Percentiles rank a stretch among this genome's conserved stretches.
These are phyloP conservation scores for Alloplasta piceator DNA, from an alignment of 2,888 invertebrate species.

Conservation along the genomic window DNA sequence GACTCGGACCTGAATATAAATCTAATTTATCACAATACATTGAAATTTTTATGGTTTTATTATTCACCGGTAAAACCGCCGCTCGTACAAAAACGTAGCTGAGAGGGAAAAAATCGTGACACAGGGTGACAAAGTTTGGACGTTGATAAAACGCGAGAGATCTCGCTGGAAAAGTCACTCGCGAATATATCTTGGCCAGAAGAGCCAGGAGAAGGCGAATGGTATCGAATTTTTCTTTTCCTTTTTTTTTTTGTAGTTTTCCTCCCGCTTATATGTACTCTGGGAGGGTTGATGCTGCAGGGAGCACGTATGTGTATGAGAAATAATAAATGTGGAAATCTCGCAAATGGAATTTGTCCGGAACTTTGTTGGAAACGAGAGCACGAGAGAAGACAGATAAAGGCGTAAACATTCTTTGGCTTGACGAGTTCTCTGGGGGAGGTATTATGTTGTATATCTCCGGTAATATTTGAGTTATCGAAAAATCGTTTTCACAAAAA, in stretches of 20 bases:
- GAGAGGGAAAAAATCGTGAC: not conserved
- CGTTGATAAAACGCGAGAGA: slow-evolving; percentile 46
- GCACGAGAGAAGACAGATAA: not conserved
- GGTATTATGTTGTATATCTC: not conserved
- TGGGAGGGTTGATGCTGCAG: slow-evolving; percentile 1
- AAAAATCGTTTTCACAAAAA: too few relatives aligned
- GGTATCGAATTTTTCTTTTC: slow-evolving; percentile 37
- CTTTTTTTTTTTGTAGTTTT: slow-evolving; percentile 18
- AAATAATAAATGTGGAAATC: slow-evolving; percentile 58
- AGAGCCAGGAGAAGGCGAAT: slow-evolving; percentile 7
- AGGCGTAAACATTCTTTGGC: slow-evolving; percentile 21
- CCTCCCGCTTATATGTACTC: slow-evolving; percentile 1
- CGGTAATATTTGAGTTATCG: too few relatives aligned
- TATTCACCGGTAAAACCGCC: too few relatives aligned
- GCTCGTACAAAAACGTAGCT: too few relatives aligned
- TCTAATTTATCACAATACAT: too few relatives aligned
- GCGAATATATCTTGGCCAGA: not conserved
- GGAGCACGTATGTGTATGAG: not conserved
- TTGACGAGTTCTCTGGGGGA: slow-evolving; percentile 12
- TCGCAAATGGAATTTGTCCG: slow-evolving; percentile 49
- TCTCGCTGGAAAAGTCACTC: not conserved
- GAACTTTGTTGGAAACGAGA: slow-evolving; percentile 30
- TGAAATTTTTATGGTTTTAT: too few relatives aligned
- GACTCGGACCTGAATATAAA: too few relatives aligned
- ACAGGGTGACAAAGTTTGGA: slow-evolving; percentile 38